phyloP scores from a whole-genome alignment of 2,797 vertebrate genomes.

The Scarus forsteni region DNA sequence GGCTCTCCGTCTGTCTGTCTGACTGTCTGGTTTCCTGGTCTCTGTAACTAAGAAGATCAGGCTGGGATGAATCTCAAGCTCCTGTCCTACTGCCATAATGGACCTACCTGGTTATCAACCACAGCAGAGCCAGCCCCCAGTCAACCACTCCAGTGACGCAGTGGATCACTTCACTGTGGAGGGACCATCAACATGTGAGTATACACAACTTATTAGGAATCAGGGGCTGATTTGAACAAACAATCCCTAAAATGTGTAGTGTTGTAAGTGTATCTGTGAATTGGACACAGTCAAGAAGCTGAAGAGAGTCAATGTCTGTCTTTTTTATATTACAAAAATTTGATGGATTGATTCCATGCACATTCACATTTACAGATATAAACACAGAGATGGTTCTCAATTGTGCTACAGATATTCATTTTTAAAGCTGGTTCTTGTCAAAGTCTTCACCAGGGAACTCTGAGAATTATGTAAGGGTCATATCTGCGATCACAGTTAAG shows the following conservation, averaged over 20 bases:
- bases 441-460: conserved; percentile 11
- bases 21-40: conserved; percentile 51
- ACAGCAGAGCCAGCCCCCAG: conserved; percentile 51
- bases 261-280: background rate
- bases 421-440: conserved; percentile 4
- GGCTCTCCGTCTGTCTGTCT: conserved; percentile 58
- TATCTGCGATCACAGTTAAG: conserved; percentile 48
- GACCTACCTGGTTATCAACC: conserved; percentile 62
- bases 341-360: background rate
- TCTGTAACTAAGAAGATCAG: conserved; percentile 62
- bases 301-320: background rate
- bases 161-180: conserved; percentile 62
- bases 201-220: conserved; percentile 34
- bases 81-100: conserved; percentile 67
- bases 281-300: conserved; percentile 3
- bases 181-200: conserved; percentile 79
- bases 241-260: background rate
- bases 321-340: background rate
- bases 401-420: background rate
- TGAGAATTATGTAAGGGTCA: conserved; percentile 72
- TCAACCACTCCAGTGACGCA: conserved; percentile 40
- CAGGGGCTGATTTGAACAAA: background rate
- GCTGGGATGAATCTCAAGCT: conserved; percentile 47
- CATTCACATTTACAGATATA: background rate
- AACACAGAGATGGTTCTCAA: background rate